These are phyloP conservation scores for Drosophila nigrodunni DNA, from an alignment of 1,140 invertebrate species.

Conservation along the genomic window DNA sequence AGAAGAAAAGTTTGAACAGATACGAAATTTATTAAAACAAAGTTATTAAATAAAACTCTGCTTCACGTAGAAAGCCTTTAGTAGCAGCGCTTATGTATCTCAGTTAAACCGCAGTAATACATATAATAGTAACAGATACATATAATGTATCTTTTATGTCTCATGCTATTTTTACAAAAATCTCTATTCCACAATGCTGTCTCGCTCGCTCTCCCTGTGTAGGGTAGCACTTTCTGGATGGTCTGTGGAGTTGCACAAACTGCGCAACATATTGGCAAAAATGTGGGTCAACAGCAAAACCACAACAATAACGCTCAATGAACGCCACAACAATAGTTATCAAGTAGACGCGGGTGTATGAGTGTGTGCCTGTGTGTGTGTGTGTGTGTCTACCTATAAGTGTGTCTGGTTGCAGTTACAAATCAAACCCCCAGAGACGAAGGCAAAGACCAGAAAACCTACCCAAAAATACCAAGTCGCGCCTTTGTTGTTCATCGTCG, in stretches of 20 bases:
- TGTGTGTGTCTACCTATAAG: constrained; percentile 26
- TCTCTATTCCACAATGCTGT: too few species aligned
- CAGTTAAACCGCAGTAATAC: too few species aligned
- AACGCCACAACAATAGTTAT: constrained; percentile 70
- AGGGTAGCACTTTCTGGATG: neutral
- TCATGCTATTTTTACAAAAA: too few species aligned
- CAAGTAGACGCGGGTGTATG: constrained; percentile 38
- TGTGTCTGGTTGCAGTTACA: constrained; percentile 56
- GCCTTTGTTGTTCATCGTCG: constrained; percentile 58
- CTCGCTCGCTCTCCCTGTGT: neutral
- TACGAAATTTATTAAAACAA: neutral
- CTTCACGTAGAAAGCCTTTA: too few species aligned
- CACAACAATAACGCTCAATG: constrained; percentile 77
- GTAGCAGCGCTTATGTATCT: too few species aligned
- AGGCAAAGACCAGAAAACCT: constrained; percentile 35
- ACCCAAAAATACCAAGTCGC: constrained; percentile 57
- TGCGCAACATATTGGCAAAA: constrained; percentile 75
- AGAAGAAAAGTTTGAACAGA: neutral
- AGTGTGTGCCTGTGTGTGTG: constrained; percentile 20
- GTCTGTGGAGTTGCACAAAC: constrained; percentile 44
- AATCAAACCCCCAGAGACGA: constrained; percentile 34
- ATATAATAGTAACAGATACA: neutral
- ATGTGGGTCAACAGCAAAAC: constrained; percentile 76
- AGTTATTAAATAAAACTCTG: neutral
- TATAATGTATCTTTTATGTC: neutral